Conservation (phyloP, 2,888 invertebrate species). For the Yponomeuta sedellus region DNA sequence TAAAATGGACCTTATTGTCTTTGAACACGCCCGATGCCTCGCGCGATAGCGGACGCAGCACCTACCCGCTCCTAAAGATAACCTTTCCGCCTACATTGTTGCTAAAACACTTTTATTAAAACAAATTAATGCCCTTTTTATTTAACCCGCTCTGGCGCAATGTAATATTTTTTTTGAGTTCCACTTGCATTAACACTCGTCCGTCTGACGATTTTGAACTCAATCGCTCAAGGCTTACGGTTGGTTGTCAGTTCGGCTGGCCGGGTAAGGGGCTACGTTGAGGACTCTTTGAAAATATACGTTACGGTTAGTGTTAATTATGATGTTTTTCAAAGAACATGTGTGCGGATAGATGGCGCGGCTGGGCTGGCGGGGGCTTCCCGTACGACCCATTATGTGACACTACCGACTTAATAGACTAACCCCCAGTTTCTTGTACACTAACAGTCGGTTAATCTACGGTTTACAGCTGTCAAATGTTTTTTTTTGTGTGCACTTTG, state of each 20-base stretch:
- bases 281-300: neutral
- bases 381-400: no score
- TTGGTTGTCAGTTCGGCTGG: neutral
- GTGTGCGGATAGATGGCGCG: neutral
- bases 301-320: constrained; percentile 3
- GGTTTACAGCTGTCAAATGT: no score
- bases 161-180: neutral
- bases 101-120: constrained; percentile 3
- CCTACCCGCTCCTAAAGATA: neutral
- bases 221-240: neutral
- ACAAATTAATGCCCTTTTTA: neutral
- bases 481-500: no score
- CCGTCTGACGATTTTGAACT: neutral
- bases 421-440: no score
- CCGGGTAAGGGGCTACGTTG: neutral
- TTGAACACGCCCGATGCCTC: neutral
- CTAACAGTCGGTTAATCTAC: no score
- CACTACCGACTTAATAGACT: no score
- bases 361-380: no score
- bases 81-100: neutral
- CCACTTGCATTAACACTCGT: neutral
- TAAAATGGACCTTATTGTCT: constrained; percentile 3
- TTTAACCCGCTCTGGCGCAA: neutral
- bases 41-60: neutral
- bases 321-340: neutral